Evolutionary conservation across 2,113 vertebrate species (phyloP), one percentile per base, ranked within the genome.

Genomic region (Cinclus cinclus): DNA sequence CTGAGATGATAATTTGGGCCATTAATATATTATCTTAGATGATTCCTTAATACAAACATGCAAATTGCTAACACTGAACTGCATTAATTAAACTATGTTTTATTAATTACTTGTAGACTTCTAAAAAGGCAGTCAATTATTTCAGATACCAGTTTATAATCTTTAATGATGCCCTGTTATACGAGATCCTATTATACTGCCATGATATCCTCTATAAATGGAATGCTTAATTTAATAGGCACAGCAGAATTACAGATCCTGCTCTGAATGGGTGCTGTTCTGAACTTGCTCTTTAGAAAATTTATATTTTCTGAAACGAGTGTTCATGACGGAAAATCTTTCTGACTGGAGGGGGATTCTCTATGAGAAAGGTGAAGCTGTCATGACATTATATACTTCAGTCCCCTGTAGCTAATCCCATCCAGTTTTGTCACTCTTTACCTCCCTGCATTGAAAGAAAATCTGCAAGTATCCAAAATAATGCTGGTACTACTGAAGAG

Each of bases 91-190:
- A 90, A 71, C 47, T n/a, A 68, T 75, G 52, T 68, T 75, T 95
- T 78, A 86, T 81, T 92, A 95, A 95, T 94, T 94, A 92, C 82
- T 83, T 86, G 39, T 37, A 83, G 68, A 75, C 56, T 71, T 93
- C 60, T 88, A 63, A 90, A 93, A 88, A 83, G 60, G 47, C 64
- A 90, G 68, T 96, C 64, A 90, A 83, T 86, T 78, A 47, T 83
- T 85, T 14, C 52, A 86, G 85, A 83, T 83, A 73, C 12, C 33
- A 62, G 49, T 90, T 96, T 83, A 75, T 90, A 96, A 83, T 31
- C 17, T 83, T 88, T 93, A 87, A 88, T 92, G 68, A 68, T 67
- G 39, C 15, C 31, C 37, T 81, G 41, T 93, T 95, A 49, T 53
- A 81, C 42, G 31, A 92, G 35, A 90, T 80, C 21, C 47, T 83